Base-by-base conservation (phyloP, 1,140 invertebrate species). In the Tetragnatha versicolor region DNA sequence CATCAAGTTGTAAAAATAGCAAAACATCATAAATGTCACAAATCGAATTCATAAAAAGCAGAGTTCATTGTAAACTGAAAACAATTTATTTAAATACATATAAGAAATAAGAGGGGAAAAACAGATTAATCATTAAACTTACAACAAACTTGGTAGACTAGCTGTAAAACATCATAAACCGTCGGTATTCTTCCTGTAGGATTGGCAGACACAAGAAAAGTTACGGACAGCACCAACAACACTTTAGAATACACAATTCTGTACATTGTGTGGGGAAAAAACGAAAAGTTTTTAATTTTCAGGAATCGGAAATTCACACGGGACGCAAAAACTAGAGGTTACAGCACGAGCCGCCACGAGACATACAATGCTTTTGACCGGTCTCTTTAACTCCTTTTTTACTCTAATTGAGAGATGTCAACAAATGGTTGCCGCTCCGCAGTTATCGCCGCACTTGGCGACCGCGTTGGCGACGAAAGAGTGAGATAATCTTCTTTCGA, bases 91-190 rank as follows among this genome's bases (percentile, higher is more conserved):
- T n/a, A 20, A 47, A 17, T 47, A 6, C 0, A 47, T 47, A 14
- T n/a, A 20, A 47, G 45, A 3, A 5, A 47, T n/a, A 6, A 12
- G 12, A 29, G 17, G 3, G 25, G 0, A 53, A 61, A 61, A 61
- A 33, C 20, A 31, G n/a, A n/a, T n/a, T n/a, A 55, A 60, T 31
- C 17, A 29, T 31, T 60, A n/a, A 42, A 77, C 73, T 77, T 39
- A 77, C 73, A 77, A 22, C 73, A 77, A 22, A 77, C 45, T 77
- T 77, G 73, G 20, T 77, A 77, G 10, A 77, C 73, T 66, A 77
- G 55, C 42, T 61, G 73, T n/a, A 77, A 37, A 27, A 77, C 73
- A 29, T 77, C 73, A 14, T 77, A 65, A 22, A 77, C 73, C 29
- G 73, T 77, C 1, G 73, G 60, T 3, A 66, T 60, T 66, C 47